Conservation (phyloP, 2,113 vertebrate species). For the Sciurus niger region DNA sequence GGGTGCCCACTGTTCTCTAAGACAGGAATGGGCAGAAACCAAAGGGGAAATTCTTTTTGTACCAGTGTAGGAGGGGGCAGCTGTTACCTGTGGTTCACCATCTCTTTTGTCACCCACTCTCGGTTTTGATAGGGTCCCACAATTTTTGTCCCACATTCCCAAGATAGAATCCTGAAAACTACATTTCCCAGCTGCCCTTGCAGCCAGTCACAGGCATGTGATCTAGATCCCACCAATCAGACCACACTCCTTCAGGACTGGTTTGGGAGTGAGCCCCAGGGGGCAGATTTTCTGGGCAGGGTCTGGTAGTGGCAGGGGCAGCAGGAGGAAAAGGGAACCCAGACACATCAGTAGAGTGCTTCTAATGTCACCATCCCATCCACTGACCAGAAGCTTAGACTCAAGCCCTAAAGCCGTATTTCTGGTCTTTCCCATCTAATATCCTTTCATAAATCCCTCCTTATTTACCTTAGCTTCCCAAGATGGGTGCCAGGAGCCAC, state of each 20-base stretch:
- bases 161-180: background rate
- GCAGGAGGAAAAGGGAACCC: accelerated
- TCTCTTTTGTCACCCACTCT: background rate
- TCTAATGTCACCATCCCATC: accelerated
- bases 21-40: background rate
- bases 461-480: background rate
- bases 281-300: background rate
- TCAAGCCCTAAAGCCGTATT: background rate
- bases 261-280: background rate
- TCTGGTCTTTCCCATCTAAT: background rate
- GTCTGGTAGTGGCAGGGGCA: no score
- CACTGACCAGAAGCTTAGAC: background rate
- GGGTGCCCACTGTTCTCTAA: background rate
- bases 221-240: background rate
- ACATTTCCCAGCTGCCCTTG: slow-evolving; percentile 44
- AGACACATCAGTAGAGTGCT: accelerated
- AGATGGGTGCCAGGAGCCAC: background rate
- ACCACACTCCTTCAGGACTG: background rate
- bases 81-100: background rate
- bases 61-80: background rate
- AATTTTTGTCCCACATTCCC: background rate
- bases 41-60: background rate
- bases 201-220: background rate
- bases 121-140: background rate
- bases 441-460: background rate